Evolutionary conservation across 2,113 vertebrate genomes (phyloP).

Genomic region (Corythaeola cristata): DNA sequence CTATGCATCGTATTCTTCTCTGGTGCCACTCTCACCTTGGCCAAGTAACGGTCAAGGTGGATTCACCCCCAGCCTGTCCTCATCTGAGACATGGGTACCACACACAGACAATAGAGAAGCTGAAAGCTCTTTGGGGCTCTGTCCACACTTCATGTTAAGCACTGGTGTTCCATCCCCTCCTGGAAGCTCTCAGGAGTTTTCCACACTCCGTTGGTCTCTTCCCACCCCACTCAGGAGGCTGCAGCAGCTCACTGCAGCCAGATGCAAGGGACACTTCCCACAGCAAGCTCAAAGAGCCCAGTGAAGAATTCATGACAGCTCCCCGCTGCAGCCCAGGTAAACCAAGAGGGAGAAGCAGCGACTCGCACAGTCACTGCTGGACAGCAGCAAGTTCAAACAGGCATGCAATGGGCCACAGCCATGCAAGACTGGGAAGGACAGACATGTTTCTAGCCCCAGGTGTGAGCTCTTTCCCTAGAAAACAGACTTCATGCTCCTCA

Average conservation of each 20-base stretch:
- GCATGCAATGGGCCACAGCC: neutral
- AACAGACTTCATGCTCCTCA: neutral
- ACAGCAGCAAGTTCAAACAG: neutral
- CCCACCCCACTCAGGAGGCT: neutral
- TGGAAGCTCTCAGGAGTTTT: neutral
- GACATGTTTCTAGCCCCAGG: neutral
- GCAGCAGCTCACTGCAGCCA: neutral
- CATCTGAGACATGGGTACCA: rapidly evolving
- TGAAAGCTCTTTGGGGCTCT: neutral
- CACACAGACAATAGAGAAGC: neutral
- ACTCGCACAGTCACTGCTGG: neutral
- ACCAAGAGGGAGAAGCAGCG: neutral
- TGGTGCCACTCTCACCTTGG: neutral
- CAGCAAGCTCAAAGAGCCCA: neutral
- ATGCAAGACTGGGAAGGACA: neutral
- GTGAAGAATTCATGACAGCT: neutral
- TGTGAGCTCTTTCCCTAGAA: conserved; percentile 16
- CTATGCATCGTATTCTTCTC: neutral
- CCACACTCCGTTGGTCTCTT: neutral
- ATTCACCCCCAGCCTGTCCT: neutral
- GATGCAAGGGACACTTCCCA: neutral
- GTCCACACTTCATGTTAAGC: neutral
- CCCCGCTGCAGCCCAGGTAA: neutral
- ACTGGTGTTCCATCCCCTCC: neutral
- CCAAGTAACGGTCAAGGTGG: neutral